Evolutionary conservation across 2,113 vertebrate species (phyloP).

Genomic region (Microcebus griseorufus): DNA sequence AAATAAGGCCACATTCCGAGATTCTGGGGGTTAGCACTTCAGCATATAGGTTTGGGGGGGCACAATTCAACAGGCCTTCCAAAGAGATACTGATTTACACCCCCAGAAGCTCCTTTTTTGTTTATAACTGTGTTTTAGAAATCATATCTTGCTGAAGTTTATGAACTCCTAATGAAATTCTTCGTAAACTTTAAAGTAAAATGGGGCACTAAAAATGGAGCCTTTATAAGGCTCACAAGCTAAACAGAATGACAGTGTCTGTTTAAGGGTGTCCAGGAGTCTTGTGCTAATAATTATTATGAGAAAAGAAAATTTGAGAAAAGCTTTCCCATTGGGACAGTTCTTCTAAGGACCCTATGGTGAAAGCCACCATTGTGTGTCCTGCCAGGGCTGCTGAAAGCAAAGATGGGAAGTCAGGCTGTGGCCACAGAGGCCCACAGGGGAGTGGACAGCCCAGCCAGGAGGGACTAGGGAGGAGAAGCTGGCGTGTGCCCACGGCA

Average conservation of each 20-base stretch:
- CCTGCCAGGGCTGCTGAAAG: not conserved
- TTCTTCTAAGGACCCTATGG: not conserved
- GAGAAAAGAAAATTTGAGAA: not conserved
- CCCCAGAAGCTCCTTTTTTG: not conserved
- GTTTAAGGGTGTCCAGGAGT: not conserved
- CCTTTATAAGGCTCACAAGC: not conserved
- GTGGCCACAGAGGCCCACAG: rapidly evolving
- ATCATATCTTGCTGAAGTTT: not conserved
- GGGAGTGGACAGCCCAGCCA: not conserved
- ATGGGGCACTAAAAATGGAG: not conserved
- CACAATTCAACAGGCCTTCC: not conserved
- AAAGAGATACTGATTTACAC: not conserved
- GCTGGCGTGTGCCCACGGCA: rapidly evolving
- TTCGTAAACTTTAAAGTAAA: not conserved
- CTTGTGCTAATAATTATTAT: not conserved
- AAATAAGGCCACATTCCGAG: not conserved
- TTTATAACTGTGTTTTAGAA: not conserved
- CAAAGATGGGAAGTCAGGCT: not conserved
- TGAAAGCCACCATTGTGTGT: not conserved
- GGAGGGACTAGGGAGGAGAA: not conserved
- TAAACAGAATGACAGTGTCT: not conserved
- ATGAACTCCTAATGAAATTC: not conserved
- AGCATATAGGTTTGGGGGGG: not conserved
- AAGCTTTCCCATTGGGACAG: not conserved
- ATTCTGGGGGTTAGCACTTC: not conserved